These are phyloP conservation scores for Drosophila kurseongensis DNA, from an alignment of 1,140 invertebrate genomes.

Conservation along the genomic window DNA sequence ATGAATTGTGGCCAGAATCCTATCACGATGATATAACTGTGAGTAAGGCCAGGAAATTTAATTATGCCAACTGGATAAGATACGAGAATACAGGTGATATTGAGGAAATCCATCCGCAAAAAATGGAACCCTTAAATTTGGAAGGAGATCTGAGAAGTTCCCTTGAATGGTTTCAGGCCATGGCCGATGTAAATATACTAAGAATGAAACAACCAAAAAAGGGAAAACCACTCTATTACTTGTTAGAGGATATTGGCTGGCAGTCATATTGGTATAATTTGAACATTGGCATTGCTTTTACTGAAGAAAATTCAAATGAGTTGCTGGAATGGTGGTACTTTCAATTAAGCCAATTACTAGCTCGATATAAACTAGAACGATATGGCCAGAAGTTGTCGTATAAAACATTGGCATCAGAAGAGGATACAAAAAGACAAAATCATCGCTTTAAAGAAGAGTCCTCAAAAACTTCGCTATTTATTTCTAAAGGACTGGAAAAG, in stretches of 20 bases:
- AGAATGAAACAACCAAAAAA: slow-evolving; percentile 1
- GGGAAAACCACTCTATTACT: background rate
- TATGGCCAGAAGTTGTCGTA: slow-evolving; percentile 37
- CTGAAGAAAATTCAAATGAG: slow-evolving; percentile 2
- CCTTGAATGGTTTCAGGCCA: slow-evolving; percentile 42
- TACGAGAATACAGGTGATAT: background rate
- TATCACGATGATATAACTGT: slow-evolving; percentile 88
- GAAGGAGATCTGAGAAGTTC: slow-evolving; percentile 18
- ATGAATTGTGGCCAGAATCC: slow-evolving; percentile 89
- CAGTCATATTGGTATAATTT: slow-evolving; percentile 58
- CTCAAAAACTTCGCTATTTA: background rate
- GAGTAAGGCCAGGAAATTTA: slow-evolving; percentile 84
- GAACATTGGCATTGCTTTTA: slow-evolving; percentile 45
- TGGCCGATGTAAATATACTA: slow-evolving; percentile 46
- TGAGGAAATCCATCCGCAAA: slow-evolving; percentile 17
- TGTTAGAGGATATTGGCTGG: slow-evolving; percentile 50
- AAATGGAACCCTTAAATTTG: slow-evolving; percentile 14
- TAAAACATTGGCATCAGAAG: background rate
- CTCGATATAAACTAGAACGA: slow-evolving; percentile 57
- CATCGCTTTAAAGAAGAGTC: slow-evolving; percentile 8
- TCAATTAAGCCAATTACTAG: slow-evolving; percentile 43
- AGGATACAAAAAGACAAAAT: background rate
- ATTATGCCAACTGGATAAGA: slow-evolving; percentile 47
- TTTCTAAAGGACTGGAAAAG: slow-evolving; percentile 1
- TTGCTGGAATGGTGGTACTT: slow-evolving; percentile 53